A percentile compares a stretch with the other conserved stretches of the same genome.
phyloP scores from a whole-genome alignment of 2,888 invertebrate species.

The Microctonus brassicae region DNA sequence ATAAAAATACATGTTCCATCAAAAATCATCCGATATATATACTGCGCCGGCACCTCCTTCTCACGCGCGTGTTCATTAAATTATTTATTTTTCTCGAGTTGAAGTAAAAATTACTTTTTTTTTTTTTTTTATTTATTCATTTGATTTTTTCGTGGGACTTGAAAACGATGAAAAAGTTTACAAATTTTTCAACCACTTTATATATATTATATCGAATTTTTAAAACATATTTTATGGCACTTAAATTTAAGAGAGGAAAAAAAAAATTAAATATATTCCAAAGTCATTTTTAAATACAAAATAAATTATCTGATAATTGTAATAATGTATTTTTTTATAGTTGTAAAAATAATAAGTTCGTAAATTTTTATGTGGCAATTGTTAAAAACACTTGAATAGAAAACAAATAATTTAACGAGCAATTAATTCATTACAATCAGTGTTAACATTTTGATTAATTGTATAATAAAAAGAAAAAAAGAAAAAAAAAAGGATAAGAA shows the following conservation, averaged over 20 bases:
- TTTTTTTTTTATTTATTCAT: neutral
- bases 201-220: neutral
- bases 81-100: neutral
- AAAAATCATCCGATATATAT: constrained; percentile 44
- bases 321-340: neutral
- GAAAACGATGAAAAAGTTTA: neutral
- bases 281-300: neutral
- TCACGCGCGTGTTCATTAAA: neutral
- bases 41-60: neutral
- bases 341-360: neutral
- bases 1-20: constrained; percentile 23
- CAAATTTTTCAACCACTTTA: neutral
- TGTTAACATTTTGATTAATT: constrained; percentile 9
- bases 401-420: constrained; percentile 21
- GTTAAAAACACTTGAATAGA: neutral
- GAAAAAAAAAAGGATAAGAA: neutral
- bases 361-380: neutral
- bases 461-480: neutral
- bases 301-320: neutral
- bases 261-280: neutral
- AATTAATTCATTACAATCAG: constrained; percentile 27
- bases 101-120: neutral
- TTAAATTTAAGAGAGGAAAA: neutral
- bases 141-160: neutral
- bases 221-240: neutral